These are phyloP conservation scores for Pongo pygmaeus DNA, from an alignment of 2,113 vertebrate genomes.

Conservation along the genomic window DNA sequence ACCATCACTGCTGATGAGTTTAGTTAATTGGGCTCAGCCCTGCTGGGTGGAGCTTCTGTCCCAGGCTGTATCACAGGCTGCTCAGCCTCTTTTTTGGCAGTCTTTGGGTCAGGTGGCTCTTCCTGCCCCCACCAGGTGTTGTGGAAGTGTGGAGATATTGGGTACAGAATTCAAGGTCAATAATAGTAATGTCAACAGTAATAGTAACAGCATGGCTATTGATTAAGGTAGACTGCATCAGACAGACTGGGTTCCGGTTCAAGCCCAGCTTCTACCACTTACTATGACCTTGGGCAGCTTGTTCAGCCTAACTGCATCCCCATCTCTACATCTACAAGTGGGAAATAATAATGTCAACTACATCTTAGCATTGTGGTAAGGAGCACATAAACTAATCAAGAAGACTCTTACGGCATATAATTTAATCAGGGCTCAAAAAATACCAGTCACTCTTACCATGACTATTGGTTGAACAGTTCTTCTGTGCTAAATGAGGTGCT, in stretches of 20 bases:
- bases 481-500: neutral
- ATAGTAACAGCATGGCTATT: fast-evolving
- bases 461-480: neutral
- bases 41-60: neutral
- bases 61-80: neutral
- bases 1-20: neutral
- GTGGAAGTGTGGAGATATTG: neutral
- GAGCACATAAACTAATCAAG: neutral
- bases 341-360: neutral
- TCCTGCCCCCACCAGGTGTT: neutral
- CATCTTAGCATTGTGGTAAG: neutral
- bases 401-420: neutral
- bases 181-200: too few relatives aligned
- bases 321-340: neutral
- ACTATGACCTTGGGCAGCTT: neutral
- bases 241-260: neutral
- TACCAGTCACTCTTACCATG: neutral
- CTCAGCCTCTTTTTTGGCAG: neutral
- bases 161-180: neutral
- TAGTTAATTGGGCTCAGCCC: neutral
- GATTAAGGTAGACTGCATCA: neutral
- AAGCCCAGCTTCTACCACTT: neutral
- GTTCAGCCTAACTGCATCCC: neutral
- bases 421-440: constrained; percentile 29
- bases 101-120: neutral